Evolutionary conservation across 2,113 vertebrate species (phyloP).

Genomic region (Ibidorhyncha struthersii): DNA sequence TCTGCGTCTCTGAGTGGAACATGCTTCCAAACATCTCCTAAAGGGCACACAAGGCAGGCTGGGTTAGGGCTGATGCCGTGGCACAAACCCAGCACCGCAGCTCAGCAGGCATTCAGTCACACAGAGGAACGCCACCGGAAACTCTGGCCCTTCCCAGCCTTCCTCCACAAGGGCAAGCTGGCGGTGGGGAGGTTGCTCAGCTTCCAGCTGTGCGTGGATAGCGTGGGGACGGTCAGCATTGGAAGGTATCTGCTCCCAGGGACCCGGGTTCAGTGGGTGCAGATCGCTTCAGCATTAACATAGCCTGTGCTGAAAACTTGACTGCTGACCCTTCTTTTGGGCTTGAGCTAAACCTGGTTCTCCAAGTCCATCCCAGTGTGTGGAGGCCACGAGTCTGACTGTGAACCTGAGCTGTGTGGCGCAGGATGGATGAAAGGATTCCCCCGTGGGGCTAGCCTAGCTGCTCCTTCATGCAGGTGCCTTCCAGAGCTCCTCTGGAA

Average conservation of each 20-base stretch:
- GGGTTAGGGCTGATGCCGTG: neutral
- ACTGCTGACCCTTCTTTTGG: neutral
- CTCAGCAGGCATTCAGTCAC: neutral
- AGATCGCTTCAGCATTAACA: neutral
- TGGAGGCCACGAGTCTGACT: neutral
- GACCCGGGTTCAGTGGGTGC: neutral
- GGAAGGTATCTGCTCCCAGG: neutral
- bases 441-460: neutral
- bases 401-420: neutral
- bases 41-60: neutral
- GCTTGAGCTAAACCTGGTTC: neutral
- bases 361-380: neutral
- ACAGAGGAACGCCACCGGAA: neutral
- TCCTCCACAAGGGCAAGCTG: neutral
- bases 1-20: slow-evolving; percentile 79
- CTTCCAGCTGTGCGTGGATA: neutral
- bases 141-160: neutral
- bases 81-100: neutral
- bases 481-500: neutral
- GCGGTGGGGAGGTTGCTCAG: neutral
- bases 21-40: slow-evolving; percentile 85
- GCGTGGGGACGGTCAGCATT: neutral
- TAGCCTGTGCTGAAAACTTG: neutral
- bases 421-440: neutral
- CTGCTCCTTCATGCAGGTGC: neutral